Base-by-base conservation (phyloP, 2,888 invertebrate genomes). In the Ophion costatus region DNA sequence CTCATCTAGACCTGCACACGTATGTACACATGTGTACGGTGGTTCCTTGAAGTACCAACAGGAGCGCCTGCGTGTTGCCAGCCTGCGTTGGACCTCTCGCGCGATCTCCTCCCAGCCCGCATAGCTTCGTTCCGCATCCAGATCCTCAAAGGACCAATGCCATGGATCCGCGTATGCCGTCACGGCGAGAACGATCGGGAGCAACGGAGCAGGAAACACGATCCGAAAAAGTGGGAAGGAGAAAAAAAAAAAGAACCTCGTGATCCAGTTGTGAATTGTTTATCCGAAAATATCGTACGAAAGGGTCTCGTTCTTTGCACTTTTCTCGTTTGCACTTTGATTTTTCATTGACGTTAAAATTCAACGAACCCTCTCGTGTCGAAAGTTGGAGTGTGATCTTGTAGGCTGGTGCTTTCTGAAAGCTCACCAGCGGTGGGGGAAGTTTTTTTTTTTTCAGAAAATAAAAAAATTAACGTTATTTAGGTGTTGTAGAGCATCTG, bases 91-190 rank as follows among this genome's bases (percentile, higher is more conserved):
- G 56, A 45, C 67, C 80, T 67, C 66, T 71, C 71, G 76, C 64
- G 33, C 74, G 73, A 64, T 84, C 56, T 81, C 78, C 82, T 84
- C 38, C 82, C 45, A 11, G 83, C 24, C 33, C 29, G 33, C 51
- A 29, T 61, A 22, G 78, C 45, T 78, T 45, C 70, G 70, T 70
- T 78, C 78, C 70, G 61, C 42, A 51, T 70, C 74, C 86, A 83
- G 82, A 71, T 70, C 74, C 84, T 86, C 84, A 80, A 83, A 83
- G 86, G 82, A 64, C 80, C 74, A 66, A 67, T 42, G 38, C 22
- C 38, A n/a, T 61, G 42, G 69, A 69, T 78, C 61, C 63, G 9
- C 14, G 45, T 45, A 11, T 17, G 22, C 57, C 24, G 57, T 24
- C 24, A 45, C 59, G 20, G 2, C 4, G 64, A 57, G 67, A 77